Percentiles rank a stretch among this genome's conserved stretches.
Evolutionary conservation across 2,888 invertebrate species (phyloP).

Genomic region (Eilema sororculum): DNA sequence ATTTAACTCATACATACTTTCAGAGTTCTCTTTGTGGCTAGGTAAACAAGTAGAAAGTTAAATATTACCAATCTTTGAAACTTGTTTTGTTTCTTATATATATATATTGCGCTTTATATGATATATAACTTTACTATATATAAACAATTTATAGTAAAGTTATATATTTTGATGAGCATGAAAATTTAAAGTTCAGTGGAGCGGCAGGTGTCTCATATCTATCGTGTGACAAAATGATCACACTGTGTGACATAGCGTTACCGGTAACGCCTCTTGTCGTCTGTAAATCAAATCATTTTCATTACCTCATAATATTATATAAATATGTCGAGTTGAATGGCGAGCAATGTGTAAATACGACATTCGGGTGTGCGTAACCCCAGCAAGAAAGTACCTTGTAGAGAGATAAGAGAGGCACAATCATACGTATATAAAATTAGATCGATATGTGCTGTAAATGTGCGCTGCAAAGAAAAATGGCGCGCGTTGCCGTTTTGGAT

Average conservation of each 20-base stretch:
- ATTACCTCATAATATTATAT: not conserved
- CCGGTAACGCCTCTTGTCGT: not conserved
- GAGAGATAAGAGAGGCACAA: too few relatives aligned
- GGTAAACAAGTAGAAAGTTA: not conserved
- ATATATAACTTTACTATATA: too few relatives aligned
- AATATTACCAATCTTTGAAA: not conserved
- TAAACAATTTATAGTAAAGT: too few relatives aligned
- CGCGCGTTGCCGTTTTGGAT: too few relatives aligned
- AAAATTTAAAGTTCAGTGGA: too few relatives aligned
- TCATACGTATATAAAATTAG: too few relatives aligned
- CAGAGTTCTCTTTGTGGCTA: not conserved
- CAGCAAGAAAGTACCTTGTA: too few relatives aligned
- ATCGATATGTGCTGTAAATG: too few relatives aligned
- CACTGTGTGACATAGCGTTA: not conserved
- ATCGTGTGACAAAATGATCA: too few relatives aligned
- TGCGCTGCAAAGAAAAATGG: too few relatives aligned
- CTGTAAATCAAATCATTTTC: not conserved
- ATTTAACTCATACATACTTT: not conserved
- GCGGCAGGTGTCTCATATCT: not conserved
- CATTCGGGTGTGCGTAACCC: too few relatives aligned
- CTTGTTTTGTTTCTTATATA: not conserved
- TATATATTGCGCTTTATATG: not conserved
- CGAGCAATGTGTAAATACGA: not conserved
- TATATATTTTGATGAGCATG: too few relatives aligned
- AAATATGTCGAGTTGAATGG: not conserved